phyloP scores from a whole-genome alignment of 2,797 vertebrate genomes.

The Brachymystax lenok region DNA sequence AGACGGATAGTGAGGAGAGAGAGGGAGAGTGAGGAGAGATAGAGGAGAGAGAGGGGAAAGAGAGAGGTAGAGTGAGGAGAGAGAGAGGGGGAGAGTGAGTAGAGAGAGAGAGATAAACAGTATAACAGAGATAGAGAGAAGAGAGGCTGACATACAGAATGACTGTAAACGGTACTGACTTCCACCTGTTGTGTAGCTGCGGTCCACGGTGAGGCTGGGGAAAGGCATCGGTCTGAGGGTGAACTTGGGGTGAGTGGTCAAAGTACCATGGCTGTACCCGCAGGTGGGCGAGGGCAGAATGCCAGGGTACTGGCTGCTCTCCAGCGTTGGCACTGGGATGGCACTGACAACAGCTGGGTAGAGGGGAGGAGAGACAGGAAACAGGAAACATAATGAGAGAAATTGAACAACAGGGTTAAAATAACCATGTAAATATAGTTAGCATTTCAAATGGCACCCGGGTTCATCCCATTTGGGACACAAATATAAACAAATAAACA shows the following conservation, averaged over 20 bases:
- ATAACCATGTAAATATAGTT: not conserved
- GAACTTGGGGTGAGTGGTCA: slow-evolving; percentile 82
- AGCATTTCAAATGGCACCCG: too few species aligned
- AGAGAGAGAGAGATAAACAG: not conserved
- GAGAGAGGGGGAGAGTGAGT: too few species aligned
- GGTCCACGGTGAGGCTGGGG: slow-evolving; percentile 86
- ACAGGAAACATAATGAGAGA: not conserved
- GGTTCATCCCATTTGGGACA: not conserved
- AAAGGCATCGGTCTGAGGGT: slow-evolving; percentile 89
- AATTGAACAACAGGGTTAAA: not conserved
- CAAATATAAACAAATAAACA: not conserved
- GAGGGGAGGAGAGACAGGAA: not conserved
- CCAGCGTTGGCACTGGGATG: slow-evolving; percentile 89
- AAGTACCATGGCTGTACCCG: slow-evolving; percentile 78
- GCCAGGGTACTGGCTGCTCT: slow-evolving; percentile 90
- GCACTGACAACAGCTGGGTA: slow-evolving; percentile 88
- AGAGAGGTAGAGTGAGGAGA: too few species aligned
- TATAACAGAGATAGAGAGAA: not conserved
- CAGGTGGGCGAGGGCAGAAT: slow-evolving; percentile 92
- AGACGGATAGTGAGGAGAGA: not conserved
- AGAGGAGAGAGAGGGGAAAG: too few species aligned
- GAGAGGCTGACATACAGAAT: not conserved
- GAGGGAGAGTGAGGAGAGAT: not conserved
- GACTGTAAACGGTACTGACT: slow-evolving; percentile 49
- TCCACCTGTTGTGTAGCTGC: slow-evolving; percentile 84